Percentiles rank a stretch among this genome's conserved stretches.
Conservation (phyloP, 2,113 vertebrate genomes). For the Dolichallabes microphthalmus region DNA sequence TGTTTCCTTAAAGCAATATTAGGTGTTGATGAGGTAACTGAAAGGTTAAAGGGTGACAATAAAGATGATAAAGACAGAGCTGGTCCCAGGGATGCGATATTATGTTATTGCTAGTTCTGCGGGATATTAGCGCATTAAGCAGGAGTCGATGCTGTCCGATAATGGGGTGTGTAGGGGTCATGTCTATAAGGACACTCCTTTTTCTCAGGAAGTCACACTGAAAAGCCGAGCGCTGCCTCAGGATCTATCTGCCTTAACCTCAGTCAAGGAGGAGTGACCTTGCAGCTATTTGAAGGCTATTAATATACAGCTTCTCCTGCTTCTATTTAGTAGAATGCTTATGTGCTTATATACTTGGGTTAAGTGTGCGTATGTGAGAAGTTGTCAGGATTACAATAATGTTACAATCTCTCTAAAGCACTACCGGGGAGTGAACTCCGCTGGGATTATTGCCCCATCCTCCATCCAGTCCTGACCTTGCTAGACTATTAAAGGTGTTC, state of each 20-base stretch:
- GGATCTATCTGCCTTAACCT: conserved; percentile 25
- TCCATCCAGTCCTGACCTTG: too few species aligned
- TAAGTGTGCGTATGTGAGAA: background rate
- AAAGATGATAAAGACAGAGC: background rate
- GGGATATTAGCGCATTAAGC: background rate
- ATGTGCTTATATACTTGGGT: background rate
- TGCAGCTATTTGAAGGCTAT: conserved; percentile 39
- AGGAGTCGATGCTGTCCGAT: background rate
- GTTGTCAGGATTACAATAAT: background rate
- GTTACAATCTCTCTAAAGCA: background rate
- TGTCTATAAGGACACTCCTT: background rate
- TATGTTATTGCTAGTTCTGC: background rate
- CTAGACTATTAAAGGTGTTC: too few species aligned
- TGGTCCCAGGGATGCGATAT: background rate
- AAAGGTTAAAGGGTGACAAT: conserved; percentile 12
- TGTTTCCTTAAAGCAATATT: background rate
- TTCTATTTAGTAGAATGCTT: conserved; percentile 13
- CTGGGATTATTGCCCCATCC: too few species aligned
- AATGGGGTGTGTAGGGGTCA: conserved; percentile 7
- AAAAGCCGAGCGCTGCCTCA: background rate
- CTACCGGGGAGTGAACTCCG: background rate
- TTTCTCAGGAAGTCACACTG: conserved; percentile 1
- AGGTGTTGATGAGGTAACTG: background rate
- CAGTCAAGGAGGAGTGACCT: conserved; percentile 39
- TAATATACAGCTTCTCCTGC: conserved; percentile 37